phyloP scores from a whole-genome alignment of 2,888 invertebrate genomes.

The Choristoneura rosaceana region DNA sequence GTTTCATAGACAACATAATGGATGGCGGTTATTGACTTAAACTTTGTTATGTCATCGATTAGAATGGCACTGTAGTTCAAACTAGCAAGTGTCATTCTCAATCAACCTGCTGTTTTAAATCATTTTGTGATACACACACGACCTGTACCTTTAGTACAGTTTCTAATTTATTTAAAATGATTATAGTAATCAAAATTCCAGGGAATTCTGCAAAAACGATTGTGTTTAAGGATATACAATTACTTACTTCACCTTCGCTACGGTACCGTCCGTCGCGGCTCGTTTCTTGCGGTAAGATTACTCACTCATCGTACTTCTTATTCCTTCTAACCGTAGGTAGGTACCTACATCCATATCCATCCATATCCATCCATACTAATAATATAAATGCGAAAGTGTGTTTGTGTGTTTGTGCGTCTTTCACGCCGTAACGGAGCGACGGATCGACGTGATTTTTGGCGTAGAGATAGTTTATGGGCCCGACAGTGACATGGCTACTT shows the following conservation, averaged over 20 bases:
- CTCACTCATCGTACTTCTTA: no score
- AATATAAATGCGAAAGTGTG: no score
- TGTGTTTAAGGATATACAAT: background rate
- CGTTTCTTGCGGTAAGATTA: background rate
- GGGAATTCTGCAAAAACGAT: conserved; percentile 1
- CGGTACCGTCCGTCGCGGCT: background rate
- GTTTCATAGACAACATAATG: background rate
- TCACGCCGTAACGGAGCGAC: no score
- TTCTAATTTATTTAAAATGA: background rate
- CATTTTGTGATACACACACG: background rate
- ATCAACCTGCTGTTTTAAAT: background rate
- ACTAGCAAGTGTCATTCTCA: background rate
- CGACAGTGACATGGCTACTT: no score
- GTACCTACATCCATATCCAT: no score
- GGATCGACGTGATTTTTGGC: no score
- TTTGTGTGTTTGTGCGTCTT: no score
- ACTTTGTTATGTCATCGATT: background rate
- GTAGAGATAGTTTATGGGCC: no score
- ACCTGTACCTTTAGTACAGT: background rate
- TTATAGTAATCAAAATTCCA: background rate
- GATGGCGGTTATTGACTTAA: background rate
- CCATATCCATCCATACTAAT: no score
- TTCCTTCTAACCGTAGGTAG: no score
- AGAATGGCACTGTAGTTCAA: background rate
- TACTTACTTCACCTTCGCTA: background rate